These are phyloP conservation scores for Drosophila pectinifera DNA, from an alignment of 1,140 invertebrate genomes.

Conservation along the genomic window DNA sequence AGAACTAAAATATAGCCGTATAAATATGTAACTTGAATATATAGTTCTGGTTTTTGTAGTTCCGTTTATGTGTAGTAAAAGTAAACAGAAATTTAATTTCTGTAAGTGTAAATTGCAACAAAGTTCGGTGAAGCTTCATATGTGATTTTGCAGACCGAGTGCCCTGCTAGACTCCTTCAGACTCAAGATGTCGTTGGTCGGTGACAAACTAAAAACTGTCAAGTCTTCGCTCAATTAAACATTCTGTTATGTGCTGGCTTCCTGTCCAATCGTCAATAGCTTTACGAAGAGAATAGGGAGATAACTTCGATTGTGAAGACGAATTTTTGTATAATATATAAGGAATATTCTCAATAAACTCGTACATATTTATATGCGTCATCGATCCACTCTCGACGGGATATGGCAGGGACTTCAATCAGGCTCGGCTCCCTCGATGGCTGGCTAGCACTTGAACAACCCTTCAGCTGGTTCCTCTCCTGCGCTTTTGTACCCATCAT, in stretches of 20 bases:
- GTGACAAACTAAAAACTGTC: conserved; percentile 46
- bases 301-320: background rate
- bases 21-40: no score
- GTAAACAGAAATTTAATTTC: background rate
- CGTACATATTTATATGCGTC: conserved; percentile 23
- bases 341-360: background rate
- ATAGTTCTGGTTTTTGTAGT: no score
- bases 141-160: conserved; percentile 55
- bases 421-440: conserved; percentile 28
- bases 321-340: conserved; percentile 8
- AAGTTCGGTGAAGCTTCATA: conserved; percentile 29
- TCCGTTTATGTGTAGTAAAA: no score
- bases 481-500: conserved; percentile 40
- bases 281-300: background rate
- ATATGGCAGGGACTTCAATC: conserved; percentile 43
- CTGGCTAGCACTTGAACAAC: conserved; percentile 39
- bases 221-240: conserved; percentile 30
- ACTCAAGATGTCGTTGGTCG: conserved; percentile 15
- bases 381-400: conserved; percentile 37
- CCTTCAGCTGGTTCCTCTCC: conserved; percentile 20
- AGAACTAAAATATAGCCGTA: no score
- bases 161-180: conserved; percentile 3
- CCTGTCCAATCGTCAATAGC: background rate
- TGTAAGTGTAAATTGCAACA: conserved; percentile 2
- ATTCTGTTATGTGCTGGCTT: background rate